These are phyloP conservation scores for Protophormia terraenovae DNA, from an alignment of 2,888 invertebrate genomes.

Conservation along the genomic window DNA sequence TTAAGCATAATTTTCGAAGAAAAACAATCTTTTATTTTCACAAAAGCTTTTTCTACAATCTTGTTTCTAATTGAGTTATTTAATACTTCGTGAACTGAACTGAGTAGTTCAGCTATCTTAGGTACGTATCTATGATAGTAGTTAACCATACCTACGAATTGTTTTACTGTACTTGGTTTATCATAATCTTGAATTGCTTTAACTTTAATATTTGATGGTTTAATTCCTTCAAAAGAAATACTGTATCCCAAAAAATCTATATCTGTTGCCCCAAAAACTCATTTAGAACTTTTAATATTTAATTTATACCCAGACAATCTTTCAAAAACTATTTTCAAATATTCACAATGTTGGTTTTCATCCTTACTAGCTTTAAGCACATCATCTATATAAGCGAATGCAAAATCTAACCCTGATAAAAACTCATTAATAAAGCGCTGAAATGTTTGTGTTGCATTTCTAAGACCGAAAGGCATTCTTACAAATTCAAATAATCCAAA, in stretches of 20 bases:
- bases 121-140: not conserved
- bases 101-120: not conserved
- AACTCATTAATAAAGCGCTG: no score
- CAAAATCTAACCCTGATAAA: no score
- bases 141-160: not conserved
- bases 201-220: not conserved
- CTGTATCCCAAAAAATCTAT: not conserved
- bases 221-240: not conserved
- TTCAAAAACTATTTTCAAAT: no score
- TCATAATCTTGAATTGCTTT: not conserved
- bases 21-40: no score
- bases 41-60: not conserved
- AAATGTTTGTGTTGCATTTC: not conserved
- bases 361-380: no score
- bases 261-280: constrained; percentile 44
- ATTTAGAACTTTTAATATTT: constrained; percentile 69
- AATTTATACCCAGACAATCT: constrained; percentile 69
- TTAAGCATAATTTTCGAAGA: no score
- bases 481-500: constrained; percentile 8
- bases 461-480: not conserved
- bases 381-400: no score
- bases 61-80: not conserved
- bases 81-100: not conserved
- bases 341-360: no score
- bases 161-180: not conserved